Evolutionary conservation across 2,888 invertebrate species (phyloP).

Genomic region (Petrolisthes manimaculis): DNA sequence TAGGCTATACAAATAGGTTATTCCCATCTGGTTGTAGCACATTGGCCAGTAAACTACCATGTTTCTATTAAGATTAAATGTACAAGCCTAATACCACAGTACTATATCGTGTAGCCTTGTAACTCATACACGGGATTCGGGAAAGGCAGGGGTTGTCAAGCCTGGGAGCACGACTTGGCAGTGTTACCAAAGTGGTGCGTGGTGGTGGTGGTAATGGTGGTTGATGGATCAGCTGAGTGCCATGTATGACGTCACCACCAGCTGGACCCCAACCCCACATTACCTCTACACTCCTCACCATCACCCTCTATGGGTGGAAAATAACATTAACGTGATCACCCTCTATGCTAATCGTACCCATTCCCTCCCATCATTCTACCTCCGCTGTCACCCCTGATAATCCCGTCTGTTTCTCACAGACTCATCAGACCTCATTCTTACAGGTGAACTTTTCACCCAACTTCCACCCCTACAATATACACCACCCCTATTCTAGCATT

Average conservation of each 20-base stretch:
- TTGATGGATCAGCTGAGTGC: not conserved
- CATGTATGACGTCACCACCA: not conserved
- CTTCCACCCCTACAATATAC: not conserved
- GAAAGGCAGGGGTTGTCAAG: no score
- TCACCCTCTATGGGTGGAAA: no score
- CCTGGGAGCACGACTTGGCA: no score
- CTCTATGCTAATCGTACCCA: not conserved
- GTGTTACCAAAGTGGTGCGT: not conserved
- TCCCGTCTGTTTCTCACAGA: not conserved
- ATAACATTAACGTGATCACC: not conserved
- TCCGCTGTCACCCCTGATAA: not conserved
- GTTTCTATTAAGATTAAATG: no score
- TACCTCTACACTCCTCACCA: not conserved
- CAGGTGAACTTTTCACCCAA: not conserved
- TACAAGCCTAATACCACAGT: no score
- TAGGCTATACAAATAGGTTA: no score
- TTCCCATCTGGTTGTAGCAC: no score
- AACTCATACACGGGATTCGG: no score
- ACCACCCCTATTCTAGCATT: not conserved
- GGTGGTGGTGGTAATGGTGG: conserved; percentile 7
- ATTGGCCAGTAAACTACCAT: no score
- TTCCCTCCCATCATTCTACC: not conserved
- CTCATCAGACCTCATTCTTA: not conserved
- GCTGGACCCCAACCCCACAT: not conserved
- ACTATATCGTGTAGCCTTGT: no score